These are phyloP conservation scores for Mastacembelus armatus DNA, from an alignment of 2,797 vertebrate genomes.

Conservation along the genomic window DNA sequence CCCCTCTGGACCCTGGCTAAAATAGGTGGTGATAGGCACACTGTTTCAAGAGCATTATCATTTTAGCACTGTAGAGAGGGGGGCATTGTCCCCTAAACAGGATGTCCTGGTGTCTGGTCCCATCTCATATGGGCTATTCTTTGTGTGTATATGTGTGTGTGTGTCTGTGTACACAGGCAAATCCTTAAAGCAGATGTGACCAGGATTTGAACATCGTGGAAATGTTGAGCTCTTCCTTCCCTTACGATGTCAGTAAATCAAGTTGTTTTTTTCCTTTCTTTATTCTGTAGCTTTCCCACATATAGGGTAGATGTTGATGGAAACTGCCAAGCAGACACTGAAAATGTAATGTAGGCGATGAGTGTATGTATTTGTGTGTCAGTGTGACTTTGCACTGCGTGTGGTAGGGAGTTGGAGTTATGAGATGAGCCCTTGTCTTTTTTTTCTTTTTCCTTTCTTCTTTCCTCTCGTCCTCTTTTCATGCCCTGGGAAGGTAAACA, in stretches of 20 bases:
- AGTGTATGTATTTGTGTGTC: neutral
- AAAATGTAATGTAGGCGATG: neutral
- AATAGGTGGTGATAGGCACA: slow-evolving; percentile 73
- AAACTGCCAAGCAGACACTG: slow-evolving; percentile 35
- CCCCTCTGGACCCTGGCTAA: slow-evolving; percentile 46
- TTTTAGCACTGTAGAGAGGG: slow-evolving; percentile 51
- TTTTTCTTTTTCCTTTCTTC: slow-evolving; percentile 30
- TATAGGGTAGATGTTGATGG: slow-evolving; percentile 45
- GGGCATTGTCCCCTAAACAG: slow-evolving; percentile 75
- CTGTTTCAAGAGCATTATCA: slow-evolving; percentile 68
- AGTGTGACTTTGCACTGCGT: slow-evolving; percentile 16
- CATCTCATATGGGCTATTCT: slow-evolving; percentile 53
- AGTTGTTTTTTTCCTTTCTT: slow-evolving; percentile 61
- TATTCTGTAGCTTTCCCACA: slow-evolving; percentile 48
- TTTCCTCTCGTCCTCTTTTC: slow-evolving; percentile 66
- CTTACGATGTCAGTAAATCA: slow-evolving; percentile 48
- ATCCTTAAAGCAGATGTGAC: slow-evolving; percentile 81
- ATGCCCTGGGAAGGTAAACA: slow-evolving; percentile 84
- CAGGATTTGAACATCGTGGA: slow-evolving; percentile 69
- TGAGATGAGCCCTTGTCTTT: slow-evolving; percentile 55
- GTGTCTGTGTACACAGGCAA: slow-evolving; percentile 60
- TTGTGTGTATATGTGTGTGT: slow-evolving; percentile 53
- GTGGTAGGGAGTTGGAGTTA: slow-evolving; percentile 41
- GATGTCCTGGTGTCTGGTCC: slow-evolving; percentile 84
- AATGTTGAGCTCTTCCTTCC: slow-evolving; percentile 53